phyloP scores from a whole-genome alignment of 2,888 invertebrate genomes.

The Melangyna quadrimaculata region DNA sequence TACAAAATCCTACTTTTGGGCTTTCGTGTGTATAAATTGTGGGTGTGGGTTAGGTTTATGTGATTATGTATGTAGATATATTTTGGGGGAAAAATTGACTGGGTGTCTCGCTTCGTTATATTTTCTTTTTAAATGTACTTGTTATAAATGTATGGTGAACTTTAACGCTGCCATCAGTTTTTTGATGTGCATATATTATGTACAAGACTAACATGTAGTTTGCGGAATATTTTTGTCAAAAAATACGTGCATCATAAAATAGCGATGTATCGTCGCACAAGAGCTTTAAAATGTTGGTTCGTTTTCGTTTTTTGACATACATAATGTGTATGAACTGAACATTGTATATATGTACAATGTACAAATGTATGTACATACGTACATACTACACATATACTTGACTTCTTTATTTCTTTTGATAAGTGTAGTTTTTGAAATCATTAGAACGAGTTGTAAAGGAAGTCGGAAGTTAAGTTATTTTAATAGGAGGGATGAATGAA shows the following conservation, averaged over 20 bases:
- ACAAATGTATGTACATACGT: too few relatives aligned
- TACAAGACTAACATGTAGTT: neutral
- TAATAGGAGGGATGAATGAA: neutral
- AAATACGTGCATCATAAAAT: constrained; percentile 2
- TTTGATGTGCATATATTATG: constrained; percentile 1
- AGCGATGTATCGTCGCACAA: neutral
- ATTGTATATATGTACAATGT: neutral
- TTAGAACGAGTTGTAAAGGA: neutral
- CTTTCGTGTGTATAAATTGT: neutral
- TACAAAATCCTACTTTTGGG: neutral
- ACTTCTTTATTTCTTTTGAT: neutral
- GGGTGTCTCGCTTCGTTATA: neutral
- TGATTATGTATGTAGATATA: neutral
- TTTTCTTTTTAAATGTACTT: constrained; percentile 15
- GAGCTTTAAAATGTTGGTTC: neutral
- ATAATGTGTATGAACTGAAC: too few relatives aligned
- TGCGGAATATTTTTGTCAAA: constrained; percentile 7
- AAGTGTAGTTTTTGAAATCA: neutral
- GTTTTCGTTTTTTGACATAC: neutral
- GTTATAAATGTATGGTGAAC: neutral
- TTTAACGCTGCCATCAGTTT: constrained; percentile 26
- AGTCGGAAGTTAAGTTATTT: neutral
- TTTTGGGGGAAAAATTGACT: neutral
- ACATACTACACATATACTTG: too few relatives aligned
- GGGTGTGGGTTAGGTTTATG: neutral